Evolutionary conservation across 92 coral and sea anemone genomes (phyloP).

Genomic region (Siderastrea siderea): DNA sequence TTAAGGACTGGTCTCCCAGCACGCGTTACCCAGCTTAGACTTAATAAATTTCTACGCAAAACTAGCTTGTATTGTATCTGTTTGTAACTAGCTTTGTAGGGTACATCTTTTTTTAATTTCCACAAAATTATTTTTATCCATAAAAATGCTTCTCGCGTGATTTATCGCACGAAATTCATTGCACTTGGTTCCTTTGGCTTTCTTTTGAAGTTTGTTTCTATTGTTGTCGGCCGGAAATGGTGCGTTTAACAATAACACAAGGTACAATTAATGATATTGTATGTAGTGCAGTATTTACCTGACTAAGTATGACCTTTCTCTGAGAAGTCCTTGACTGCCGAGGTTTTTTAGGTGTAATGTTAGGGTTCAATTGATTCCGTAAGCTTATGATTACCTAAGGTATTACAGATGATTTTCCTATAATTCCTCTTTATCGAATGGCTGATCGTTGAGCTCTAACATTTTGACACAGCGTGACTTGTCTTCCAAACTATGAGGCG

Average conservation of each 20-base stretch:
- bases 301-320: not conserved
- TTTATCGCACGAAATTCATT: not conserved
- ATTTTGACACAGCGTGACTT: slow-evolving; percentile 1
- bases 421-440: not conserved
- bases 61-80: too few species aligned
- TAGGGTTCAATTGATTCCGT: not conserved
- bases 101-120: too few species aligned
- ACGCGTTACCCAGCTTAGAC: too few species aligned
- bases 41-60: too few species aligned
- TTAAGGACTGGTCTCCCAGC: too few species aligned
- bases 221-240: slow-evolving; percentile 19
- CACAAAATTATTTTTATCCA: not conserved
- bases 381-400: not conserved
- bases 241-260: not conserved
- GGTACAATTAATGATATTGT: not conserved
- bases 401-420: not conserved
- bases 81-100: too few species aligned
- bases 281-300: not conserved
- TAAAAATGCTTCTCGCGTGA: not conserved
- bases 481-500: not conserved
- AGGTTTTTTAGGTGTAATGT: not conserved
- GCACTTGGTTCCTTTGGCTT: not conserved
- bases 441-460: too few species aligned
- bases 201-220: not conserved
- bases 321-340: not conserved